phyloP scores from a whole-genome alignment of 2,888 invertebrate genomes.

The Pecten maximus region DNA sequence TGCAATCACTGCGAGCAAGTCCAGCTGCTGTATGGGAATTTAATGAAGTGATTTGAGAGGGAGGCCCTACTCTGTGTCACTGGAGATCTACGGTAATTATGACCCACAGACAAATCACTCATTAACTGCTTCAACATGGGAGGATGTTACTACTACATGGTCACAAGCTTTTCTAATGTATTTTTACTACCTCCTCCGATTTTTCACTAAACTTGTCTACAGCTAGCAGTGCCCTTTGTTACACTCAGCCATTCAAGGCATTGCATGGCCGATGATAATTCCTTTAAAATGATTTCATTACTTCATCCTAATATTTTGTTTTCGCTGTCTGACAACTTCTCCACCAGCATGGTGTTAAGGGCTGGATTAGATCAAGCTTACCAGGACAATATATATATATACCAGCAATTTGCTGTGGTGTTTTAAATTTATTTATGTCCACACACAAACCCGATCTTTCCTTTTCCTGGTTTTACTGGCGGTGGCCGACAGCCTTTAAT shows the following conservation, averaged over 20 bases:
- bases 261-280: conserved; percentile 17
- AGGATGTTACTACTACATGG: conserved; percentile 1
- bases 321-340: conserved; percentile 15
- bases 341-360: neutral
- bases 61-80: conserved; percentile 22
- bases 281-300: conserved; percentile 25
- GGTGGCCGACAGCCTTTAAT: neutral
- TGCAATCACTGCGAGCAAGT: conserved; percentile 16
- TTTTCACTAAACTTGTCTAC: neutral
- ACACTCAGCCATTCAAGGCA: neutral
- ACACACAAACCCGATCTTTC: neutral
- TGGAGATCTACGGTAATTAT: conserved; percentile 51
- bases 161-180: neutral
- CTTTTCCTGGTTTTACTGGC: neutral
- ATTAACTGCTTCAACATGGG: conserved; percentile 58
- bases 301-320: conserved; percentile 20
- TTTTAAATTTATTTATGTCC: conserved; percentile 24
- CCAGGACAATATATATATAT: conserved; percentile 16
- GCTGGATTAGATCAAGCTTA: neutral
- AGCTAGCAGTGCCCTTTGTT: conserved; percentile 22
- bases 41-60: conserved; percentile 35
- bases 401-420: conserved; percentile 1
- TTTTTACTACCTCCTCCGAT: neutral
- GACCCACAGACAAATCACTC: conserved; percentile 58
- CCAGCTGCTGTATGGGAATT: conserved; percentile 35